Evolutionary conservation across 2,113 vertebrate genomes (phyloP), one percentile per base, ranked within the genome.

Genomic region (Notothenia rossii): DNA sequence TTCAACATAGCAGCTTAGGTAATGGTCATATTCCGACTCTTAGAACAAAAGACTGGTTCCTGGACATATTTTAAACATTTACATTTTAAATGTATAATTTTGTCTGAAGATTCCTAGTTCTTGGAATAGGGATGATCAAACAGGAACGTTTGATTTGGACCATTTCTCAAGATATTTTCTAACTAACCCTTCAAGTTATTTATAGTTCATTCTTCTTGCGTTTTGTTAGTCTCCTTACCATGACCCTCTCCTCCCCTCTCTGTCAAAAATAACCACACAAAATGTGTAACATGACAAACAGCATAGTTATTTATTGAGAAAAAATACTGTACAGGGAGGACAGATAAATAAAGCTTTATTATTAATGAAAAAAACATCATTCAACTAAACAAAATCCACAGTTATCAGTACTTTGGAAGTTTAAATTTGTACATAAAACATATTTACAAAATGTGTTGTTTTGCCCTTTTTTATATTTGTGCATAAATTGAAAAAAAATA

Each of bases 331-430:
- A 83, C 91, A 93, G 91, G 89, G 92, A 94, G 88, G 81, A 93
- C 88, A 88, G 96, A 97, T 98, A 98, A 97, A 98, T 98, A 97
- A 97, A 96, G 94, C 92, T 88, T 88, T 90, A 94, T 93, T 82
- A 78, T 77, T 86, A 75, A 81, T 69, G 68, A 43, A 75, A 18
- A 51, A 87, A 87, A 17, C 60, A 85, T 78, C 51, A 91, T 72
- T 85, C 69, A 85, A 86, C 69, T 83, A 85, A 83, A 90, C 88
- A 93, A 92, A 94, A 84, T 84, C 80, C 82, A 90, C 81, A 88
- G 77, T 81, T 86, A 77, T 83, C 87, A 92, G 91, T 91, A 94
- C 93, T 94, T 96, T 95, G 95, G 96, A 95, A 96, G 91, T 95
- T 92, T 73, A 83, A 50, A 91, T 97, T 96, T 97, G 88, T 97